Conservation (phyloP, 2,888 invertebrate species). For the Hoplodrina blanda region DNA sequence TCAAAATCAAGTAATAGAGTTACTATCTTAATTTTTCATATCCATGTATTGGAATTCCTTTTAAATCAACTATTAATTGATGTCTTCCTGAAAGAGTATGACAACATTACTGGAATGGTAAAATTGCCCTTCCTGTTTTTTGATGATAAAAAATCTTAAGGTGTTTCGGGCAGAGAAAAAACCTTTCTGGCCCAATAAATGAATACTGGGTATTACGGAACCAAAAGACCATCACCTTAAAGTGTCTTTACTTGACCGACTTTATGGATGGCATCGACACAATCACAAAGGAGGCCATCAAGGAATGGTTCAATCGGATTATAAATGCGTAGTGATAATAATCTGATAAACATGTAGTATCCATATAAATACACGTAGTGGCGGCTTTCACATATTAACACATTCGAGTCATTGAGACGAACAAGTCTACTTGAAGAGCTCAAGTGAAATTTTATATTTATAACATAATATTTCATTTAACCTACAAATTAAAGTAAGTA, state of each 20-base stretch:
- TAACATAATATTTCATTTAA: not conserved
- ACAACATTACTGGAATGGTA: too few species aligned
- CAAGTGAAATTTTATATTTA: constrained; percentile 7
- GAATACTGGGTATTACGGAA: constrained; percentile 3
- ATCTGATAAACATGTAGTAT: constrained; percentile 47
- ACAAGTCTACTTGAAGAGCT: constrained; percentile 31
- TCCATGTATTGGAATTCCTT: not conserved
- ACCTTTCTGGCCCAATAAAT: not conserved
- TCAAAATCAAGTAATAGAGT: not conserved
- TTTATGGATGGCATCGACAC: constrained; percentile 31
- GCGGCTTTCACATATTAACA: constrained; percentile 28
- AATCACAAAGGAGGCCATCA: constrained; percentile 46
- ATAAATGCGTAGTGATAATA: constrained; percentile 33
- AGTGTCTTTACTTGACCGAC: constrained; percentile 34
- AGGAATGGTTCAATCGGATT: constrained; percentile 34
- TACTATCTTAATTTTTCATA: too few species aligned
- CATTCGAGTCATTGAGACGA: constrained; percentile 17
- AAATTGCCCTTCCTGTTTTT: not conserved
- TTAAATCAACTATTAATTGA: not conserved
- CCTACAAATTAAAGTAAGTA: not conserved
- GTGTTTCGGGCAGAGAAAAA: not conserved
- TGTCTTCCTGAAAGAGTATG: not conserved
- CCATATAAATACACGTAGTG: constrained; percentile 50
- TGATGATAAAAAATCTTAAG: not conserved
- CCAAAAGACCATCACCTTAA: not conserved